Base-by-base conservation (phyloP, 2,888 invertebrate genomes). In the Chaetogeoica ovagalla region DNA sequence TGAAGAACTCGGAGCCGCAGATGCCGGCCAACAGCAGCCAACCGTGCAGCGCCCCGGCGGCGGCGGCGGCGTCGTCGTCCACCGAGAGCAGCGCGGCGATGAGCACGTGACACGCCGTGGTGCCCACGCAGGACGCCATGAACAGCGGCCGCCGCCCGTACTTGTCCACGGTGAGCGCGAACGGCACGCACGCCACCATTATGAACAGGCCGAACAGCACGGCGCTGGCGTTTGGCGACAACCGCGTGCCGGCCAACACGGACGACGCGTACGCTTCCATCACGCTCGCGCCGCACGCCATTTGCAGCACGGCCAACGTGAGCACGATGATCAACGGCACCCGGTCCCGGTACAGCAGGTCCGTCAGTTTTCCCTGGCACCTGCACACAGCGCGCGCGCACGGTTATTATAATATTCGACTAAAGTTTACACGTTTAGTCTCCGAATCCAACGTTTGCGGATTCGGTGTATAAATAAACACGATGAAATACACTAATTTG, bases 211-310 rank as follows among this genome's bases (percentile, higher is more conserved):
- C 81, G 63, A 81, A 75, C 19, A 81, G 55, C 30, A 81, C 74
- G 17, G 81, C 60, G 23, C 62, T 37, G 8, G 69, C 74, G 69
- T 81, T 75, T 2, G 90, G 87, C 82, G 87, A 85, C 55, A 90
- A 86, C 60, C 86, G 85, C 52, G 86, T 84, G 83, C 88, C 87
- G 84, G 83, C 82, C 52, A 93, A 91, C 84, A 93, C 92, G 1
- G 87, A 87, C 82, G 90, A 89, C 0, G 90, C 89, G 84, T 91
- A 91, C 7, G 90, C 89, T 11, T 90, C 87, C 15, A 91, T 88
- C 0, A 90, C 90, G 82, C 90, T 90, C 82, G 90, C 90, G 0
- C 91, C 91, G 84, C 90, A 90, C 75, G 91, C 87, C 84, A 93
- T 92, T 63, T 84, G 84, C 73, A 84, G 83, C 15, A 83, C 82